Evolutionary conservation across 1,140 invertebrate species (phyloP).

Genomic region (Drosophila tropicalis): DNA sequence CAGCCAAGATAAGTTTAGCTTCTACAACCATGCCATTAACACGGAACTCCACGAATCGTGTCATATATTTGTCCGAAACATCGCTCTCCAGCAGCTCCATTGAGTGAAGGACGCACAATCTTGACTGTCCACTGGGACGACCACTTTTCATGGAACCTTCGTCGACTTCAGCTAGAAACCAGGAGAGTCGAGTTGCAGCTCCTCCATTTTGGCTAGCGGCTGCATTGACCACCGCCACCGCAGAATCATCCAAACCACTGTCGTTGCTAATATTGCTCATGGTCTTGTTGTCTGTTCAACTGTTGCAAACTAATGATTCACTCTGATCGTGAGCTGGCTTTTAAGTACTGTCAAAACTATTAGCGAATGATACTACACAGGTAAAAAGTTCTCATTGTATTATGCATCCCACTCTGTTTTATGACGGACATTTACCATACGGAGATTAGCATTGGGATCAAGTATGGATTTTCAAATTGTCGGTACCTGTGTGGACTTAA

Average conservation of each 20-base stretch:
- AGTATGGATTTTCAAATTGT: constrained; percentile 40
- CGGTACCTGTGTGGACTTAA: constrained; percentile 41
- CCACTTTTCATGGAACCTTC: constrained; percentile 51
- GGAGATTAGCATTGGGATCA: neutral
- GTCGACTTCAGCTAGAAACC: constrained; percentile 76
- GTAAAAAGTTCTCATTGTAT: constrained; percentile 11
- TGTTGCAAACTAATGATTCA: constrained; percentile 39
- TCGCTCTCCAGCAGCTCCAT: constrained; percentile 68
- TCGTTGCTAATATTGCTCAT: constrained; percentile 66
- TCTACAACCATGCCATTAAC: constrained; percentile 56
- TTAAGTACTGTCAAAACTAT: constrained; percentile 29
- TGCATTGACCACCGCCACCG: constrained; percentile 28
- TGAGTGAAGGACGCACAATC: constrained; percentile 62
- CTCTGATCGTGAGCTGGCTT: constrained; percentile 3
- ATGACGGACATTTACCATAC: constrained; percentile 4
- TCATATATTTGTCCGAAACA: constrained; percentile 67
- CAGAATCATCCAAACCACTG: constrained; percentile 59
- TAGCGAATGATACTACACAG: neutral
- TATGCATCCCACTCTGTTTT: constrained; percentile 7
- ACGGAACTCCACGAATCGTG: constrained; percentile 63
- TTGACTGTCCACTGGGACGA: constrained; percentile 37
- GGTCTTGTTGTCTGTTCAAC: constrained; percentile 2
- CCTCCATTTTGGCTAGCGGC: neutral
- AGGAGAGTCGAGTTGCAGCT: constrained; percentile 64
- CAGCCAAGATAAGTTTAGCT: constrained; percentile 68